Base-by-base conservation (phyloP, 2,888 invertebrate genomes). In the Apamea anceps region DNA sequence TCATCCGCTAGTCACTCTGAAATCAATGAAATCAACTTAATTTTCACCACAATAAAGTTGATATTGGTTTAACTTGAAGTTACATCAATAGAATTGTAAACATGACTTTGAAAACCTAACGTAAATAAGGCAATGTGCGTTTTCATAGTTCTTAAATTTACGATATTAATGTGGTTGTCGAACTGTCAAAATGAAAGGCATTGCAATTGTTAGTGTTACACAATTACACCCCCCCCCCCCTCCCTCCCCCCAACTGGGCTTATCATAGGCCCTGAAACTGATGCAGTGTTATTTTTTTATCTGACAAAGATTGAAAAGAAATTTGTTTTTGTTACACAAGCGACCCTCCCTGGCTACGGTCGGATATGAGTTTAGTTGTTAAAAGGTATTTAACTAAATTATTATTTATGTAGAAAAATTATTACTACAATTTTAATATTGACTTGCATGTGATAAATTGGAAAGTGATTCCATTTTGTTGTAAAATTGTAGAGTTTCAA, bases 321-420 rank as follows among this genome's bases (percentile, higher is more conserved):
- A 15, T 1, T 15, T 73, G 66, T 79, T 82, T 84, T 86, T 82
- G 28, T 82, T 45, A 82, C 68, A 78, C 84, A 86, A 84, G 75
- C 85, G 42, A 66, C 42, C 74, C 85, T 28, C 86, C 75, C 67
- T 77, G 67, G 78, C 75, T 72, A 15, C 75, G 78, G 15, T 62
- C 75, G 77, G 75, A 84, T 42, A 62, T 72, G 65, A 83, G 62
- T 83, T 62, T 84, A 75, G 54, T 86, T 72, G 78, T 86, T 13
- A 84, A 78, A 78, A 84, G 84, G 84, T 84, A 84, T 84, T 82
- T 74, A 37, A 71, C 3, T 0, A 28, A 60, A 67, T 45, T 60
- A 28, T 32, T 54, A 45, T 25, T 45, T 32, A 45, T 18, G n/a
- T 72, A 72, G 57, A n/a, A 37, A 54, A 18, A 18, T 10, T 57